Percentiles rank a stretch among this genome's conserved stretches.
phyloP scores from a whole-genome alignment of 2,113 vertebrate species.

The Poeciliopsis prolifica region DNA sequence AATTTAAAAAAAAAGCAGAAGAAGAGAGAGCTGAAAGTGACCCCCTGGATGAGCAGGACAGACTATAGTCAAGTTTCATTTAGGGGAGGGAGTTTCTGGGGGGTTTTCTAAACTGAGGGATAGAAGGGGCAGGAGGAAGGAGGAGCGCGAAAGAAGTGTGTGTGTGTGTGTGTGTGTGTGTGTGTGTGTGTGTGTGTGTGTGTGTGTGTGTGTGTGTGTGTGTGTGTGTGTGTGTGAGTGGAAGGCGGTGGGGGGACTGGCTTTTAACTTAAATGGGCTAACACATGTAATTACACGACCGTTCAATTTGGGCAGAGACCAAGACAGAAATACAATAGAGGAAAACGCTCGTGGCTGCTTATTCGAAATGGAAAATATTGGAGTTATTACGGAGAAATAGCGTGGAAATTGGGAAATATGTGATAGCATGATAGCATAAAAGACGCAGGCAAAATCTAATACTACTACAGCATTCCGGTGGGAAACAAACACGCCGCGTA shows the following conservation, averaged over 20 bases:
- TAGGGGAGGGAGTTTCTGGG: constrained; percentile 72
- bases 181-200: not conserved
- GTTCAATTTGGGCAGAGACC: constrained; percentile 86
- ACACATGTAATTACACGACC: constrained; percentile 95
- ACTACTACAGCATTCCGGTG: not conserved
- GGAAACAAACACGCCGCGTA: not conserved
- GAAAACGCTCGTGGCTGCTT: constrained; percentile 67
- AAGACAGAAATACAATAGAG: constrained; percentile 82
- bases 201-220: no score
- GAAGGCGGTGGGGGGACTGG: constrained; percentile 61
- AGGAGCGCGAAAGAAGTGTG: not conserved
- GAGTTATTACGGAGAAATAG: not conserved
- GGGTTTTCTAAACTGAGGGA: constrained; percentile 52
- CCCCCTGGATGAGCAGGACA: constrained; percentile 91
- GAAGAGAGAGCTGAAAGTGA: constrained; percentile 92
- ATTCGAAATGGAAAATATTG: constrained; percentile 16
- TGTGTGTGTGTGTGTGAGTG: constrained; percentile 10
- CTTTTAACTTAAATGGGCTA: constrained; percentile 94
- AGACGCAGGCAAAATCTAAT: not conserved
- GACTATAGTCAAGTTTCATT: constrained; percentile 97
- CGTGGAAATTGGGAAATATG: not conserved
- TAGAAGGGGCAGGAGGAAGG: constrained; percentile 16
- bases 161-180: no score
- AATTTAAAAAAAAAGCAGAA: constrained; percentile 69
- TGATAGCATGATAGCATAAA: not conserved